These are phyloP conservation scores for Papilio helenus DNA, from an alignment of 1,140 invertebrate species.

Conservation along the genomic window DNA sequence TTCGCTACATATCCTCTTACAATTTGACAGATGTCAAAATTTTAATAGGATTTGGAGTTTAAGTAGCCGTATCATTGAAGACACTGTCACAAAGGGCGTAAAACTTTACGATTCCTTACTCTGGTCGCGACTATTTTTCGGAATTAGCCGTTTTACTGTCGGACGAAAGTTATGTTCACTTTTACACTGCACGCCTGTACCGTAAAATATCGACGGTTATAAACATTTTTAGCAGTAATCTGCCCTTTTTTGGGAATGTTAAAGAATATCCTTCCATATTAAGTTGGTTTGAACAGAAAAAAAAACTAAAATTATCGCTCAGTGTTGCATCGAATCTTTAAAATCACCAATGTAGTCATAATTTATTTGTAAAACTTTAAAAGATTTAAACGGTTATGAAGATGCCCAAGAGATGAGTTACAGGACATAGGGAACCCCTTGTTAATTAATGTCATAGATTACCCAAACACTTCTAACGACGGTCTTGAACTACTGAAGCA, in stretches of 20 bases:
- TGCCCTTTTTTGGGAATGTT: neutral
- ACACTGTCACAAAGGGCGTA: constrained; percentile 30
- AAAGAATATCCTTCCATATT: neutral
- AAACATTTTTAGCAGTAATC: constrained; percentile 1
- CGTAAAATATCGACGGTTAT: constrained; percentile 30
- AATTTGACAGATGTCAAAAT: too few relatives aligned
- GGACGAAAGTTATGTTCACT: constrained; percentile 36
- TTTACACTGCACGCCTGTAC: constrained; percentile 19
- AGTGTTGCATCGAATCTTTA: too few relatives aligned
- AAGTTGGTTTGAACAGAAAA: neutral
- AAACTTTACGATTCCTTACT: constrained; percentile 53
- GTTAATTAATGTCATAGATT: neutral
- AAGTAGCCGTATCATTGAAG: too few relatives aligned
- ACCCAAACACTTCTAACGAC: neutral
- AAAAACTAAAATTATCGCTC: neutral
- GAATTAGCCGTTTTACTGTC: constrained; percentile 41
- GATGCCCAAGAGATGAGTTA: neutral
- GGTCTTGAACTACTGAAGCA: too few relatives aligned
- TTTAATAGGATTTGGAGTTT: too few relatives aligned
- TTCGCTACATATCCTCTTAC: too few relatives aligned
- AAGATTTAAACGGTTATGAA: neutral
- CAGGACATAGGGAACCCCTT: neutral
- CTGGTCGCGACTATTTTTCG: constrained; percentile 39
- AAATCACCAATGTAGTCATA: too few relatives aligned
- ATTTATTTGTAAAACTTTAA: neutral